Percentiles rank a stretch among this genome's conserved stretches.
Evolutionary conservation across 23 tunicate species (phyloP).

Genomic region (Clavelina lepadiformis): DNA sequence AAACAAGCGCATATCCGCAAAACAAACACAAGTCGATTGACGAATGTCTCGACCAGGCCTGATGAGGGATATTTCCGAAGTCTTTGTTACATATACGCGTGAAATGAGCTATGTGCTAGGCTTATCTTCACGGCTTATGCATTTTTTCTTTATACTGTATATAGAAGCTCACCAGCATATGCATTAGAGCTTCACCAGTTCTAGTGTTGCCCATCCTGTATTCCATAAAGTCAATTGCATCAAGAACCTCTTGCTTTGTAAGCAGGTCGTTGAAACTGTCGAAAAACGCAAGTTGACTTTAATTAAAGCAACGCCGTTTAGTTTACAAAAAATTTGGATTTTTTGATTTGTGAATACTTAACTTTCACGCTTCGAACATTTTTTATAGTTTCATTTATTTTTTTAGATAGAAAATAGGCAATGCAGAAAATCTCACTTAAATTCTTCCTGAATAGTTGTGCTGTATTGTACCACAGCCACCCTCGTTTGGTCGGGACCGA

Average conservation of each 20-base stretch:
- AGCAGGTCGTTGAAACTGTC: conserved; percentile 40
- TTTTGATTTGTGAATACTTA: too few relatives aligned
- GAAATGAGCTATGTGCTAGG: too few relatives aligned
- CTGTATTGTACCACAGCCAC: conserved; percentile 71
- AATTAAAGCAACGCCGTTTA: too few relatives aligned
- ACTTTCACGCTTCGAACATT: too few relatives aligned
- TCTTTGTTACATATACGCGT: too few relatives aligned
- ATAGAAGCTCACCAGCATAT: conserved; percentile 52
- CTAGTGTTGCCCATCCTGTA: conserved; percentile 64
- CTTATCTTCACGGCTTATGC: too few relatives aligned
- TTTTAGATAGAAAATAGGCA: not conserved
- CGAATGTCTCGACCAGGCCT: too few relatives aligned
- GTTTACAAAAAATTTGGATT: too few relatives aligned
- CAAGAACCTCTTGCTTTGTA: conserved; percentile 50
- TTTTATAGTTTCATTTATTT: not conserved
- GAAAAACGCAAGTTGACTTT: too few relatives aligned
- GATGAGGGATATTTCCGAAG: too few relatives aligned
- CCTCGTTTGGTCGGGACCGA: conserved; percentile 56
- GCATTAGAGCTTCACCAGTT: conserved; percentile 67
- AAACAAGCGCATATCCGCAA: not conserved
- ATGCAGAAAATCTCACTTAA: conserved; percentile 31
- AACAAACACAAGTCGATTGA: not conserved
- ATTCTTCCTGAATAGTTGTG: conserved; percentile 58
- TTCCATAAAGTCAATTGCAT: conserved; percentile 58
- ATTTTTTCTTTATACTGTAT: too few relatives aligned